Conservation (phyloP, 2,113 vertebrate species). For the Nicator chloris region DNA sequence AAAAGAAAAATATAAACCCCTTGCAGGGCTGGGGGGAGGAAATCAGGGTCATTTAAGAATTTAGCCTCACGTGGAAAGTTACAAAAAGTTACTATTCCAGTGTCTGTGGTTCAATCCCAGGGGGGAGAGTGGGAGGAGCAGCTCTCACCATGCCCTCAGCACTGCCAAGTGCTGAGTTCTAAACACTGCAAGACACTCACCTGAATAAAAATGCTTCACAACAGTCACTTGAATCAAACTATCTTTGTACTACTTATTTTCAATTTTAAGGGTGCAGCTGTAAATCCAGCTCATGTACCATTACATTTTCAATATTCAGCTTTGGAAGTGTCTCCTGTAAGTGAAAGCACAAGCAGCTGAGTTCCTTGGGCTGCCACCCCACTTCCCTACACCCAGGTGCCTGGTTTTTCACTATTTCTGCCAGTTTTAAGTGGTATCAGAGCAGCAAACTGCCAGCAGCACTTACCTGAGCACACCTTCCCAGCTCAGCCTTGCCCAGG, state of each 20-base stretch:
- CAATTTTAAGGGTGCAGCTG: background rate
- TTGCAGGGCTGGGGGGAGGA: background rate
- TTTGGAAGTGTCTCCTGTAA: conserved; percentile 28
- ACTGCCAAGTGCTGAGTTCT: background rate
- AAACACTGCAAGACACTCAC: background rate
- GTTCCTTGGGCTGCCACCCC: background rate
- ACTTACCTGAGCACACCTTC: conserved; percentile 93
- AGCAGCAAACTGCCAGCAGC: background rate
- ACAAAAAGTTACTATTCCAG: background rate
- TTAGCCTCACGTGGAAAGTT: background rate
- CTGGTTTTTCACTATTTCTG: background rate
- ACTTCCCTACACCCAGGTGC: background rate
- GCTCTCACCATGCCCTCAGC: background rate
- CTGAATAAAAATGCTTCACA: background rate
- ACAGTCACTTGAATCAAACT: background rate
- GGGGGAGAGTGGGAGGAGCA: background rate
- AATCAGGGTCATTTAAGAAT: background rate
- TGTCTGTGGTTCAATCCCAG: background rate
- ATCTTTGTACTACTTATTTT: background rate
- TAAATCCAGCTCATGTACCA: background rate
- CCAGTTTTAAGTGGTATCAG: background rate
- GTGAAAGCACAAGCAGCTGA: conserved; percentile 2
- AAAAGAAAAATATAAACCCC: background rate
- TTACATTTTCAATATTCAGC: background rate
- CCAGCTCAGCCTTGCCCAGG: conserved; percentile 81